phyloP scores from a whole-genome alignment of 2,113 vertebrate species.

The Melanerpes aurifrons region DNA sequence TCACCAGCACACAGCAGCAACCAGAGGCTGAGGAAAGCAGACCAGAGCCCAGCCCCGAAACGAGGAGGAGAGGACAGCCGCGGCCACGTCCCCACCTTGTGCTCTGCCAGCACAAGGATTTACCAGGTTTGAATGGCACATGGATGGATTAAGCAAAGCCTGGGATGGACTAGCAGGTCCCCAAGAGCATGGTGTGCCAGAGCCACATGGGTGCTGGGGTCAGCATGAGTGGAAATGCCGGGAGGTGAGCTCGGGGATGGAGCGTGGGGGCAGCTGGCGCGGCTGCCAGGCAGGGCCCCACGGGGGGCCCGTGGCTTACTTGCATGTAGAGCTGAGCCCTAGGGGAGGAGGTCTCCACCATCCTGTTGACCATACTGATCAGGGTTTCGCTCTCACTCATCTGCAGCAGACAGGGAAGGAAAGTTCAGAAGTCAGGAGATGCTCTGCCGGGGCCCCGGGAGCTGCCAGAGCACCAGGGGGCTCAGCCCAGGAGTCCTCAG shows the following conservation, averaged over 20 bases:
- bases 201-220: neutral
- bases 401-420: constrained; percentile 82
- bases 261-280: neutral
- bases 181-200: neutral
- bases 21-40: neutral
- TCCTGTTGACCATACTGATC: constrained; percentile 88
- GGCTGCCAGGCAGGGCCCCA: constrained; percentile 17
- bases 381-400: constrained; percentile 88
- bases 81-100: neutral
- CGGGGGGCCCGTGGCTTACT: constrained; percentile 79
- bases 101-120: neutral
- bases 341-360: constrained; percentile 88
- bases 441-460: neutral
- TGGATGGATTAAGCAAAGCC: constrained; percentile 57
- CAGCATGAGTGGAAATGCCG: constrained; percentile 14
- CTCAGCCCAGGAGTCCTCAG: neutral
- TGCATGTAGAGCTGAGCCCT: constrained; percentile 89
- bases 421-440: constrained; percentile 67
- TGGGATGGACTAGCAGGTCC: constrained; percentile 35
- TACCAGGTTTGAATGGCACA: neutral
- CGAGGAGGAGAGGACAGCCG: neutral
- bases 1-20: neutral
- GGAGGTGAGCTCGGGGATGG: constrained; percentile 42
- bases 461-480: neutral
- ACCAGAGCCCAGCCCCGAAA: neutral